These are phyloP conservation scores for Catajapyx aquilonaris DNA, from an alignment of 1,140 invertebrate species.

Conservation along the genomic window DNA sequence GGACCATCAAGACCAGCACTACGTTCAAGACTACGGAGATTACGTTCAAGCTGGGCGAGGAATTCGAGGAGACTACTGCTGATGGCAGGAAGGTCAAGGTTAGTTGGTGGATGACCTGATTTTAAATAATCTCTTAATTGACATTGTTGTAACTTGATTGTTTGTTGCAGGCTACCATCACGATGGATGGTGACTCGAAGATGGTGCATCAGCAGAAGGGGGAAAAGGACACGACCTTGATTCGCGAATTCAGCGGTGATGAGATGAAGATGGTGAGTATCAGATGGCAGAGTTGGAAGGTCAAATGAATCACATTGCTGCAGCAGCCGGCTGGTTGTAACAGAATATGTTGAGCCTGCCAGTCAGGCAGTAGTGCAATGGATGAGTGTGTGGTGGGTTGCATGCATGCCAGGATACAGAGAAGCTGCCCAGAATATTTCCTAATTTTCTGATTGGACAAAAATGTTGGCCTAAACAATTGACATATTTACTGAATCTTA, in stretches of 20 bases:
- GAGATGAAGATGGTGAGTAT: not conserved
- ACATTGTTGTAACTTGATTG: not conserved
- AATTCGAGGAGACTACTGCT: conserved; percentile 67
- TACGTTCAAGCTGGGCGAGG: conserved; percentile 49
- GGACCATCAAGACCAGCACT: conserved; percentile 50
- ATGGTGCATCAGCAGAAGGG: not conserved
- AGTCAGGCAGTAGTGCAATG: too few relatives aligned
- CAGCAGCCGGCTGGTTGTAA: too few relatives aligned
- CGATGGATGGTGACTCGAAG: not conserved
- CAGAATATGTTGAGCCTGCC: too few relatives aligned
- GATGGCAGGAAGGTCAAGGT: conserved; percentile 66
- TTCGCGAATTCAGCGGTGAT: not conserved
- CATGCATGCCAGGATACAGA: too few relatives aligned
- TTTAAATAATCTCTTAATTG: too few relatives aligned
- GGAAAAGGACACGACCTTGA: not conserved
- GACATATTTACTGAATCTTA: too few relatives aligned
- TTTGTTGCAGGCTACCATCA: not conserved
- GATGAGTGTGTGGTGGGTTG: too few relatives aligned
- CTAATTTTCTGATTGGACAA: too few relatives aligned
- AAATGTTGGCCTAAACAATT: too few relatives aligned
- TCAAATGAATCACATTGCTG: too few relatives aligned
- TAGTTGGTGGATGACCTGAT: not conserved
- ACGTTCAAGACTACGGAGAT: conserved; percentile 63
- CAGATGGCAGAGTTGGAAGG: too few relatives aligned
- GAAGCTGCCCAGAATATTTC: too few relatives aligned